phyloP scores from a whole-genome alignment of 2,888 invertebrate genomes.

The Dryococelus australis region DNA sequence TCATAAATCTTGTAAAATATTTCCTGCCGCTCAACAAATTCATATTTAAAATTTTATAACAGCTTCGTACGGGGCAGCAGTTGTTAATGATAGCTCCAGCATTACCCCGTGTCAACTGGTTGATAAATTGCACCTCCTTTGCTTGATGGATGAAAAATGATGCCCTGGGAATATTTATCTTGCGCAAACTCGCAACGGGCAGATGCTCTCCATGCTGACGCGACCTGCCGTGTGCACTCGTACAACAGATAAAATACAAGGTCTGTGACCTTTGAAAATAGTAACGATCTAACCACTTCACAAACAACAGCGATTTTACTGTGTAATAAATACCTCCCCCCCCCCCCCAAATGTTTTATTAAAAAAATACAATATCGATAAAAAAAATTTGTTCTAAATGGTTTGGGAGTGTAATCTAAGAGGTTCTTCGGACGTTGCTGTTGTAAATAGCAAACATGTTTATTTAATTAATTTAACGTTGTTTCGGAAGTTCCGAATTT shows the following conservation, averaged over 20 bases:
- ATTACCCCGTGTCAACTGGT: not conserved
- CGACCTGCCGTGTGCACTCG: not conserved
- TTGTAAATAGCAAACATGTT: too few relatives aligned
- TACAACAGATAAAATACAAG: not conserved
- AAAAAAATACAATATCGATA: too few relatives aligned
- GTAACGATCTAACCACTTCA: not conserved
- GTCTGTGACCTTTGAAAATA: not conserved
- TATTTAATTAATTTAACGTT: too few relatives aligned
- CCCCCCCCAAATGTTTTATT: too few relatives aligned
- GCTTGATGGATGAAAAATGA: conserved; percentile 5
- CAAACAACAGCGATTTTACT: too few relatives aligned
- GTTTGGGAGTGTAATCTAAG: too few relatives aligned
- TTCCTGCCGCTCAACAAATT: conserved; percentile 11
- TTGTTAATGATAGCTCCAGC: not conserved
- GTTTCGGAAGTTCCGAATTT: too few relatives aligned
- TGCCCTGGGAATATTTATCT: conserved; percentile 6
- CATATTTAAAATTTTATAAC: not conserved
- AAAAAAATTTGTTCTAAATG: too few relatives aligned
- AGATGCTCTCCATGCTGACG: not conserved
- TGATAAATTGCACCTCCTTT: conserved; percentile 2
- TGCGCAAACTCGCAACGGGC: not conserved
- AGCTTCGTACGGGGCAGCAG: not conserved
- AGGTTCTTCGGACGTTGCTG: too few relatives aligned
- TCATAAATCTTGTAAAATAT: conserved; percentile 16
- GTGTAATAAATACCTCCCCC: too few relatives aligned